Evolutionary conservation across 2,113 vertebrate genomes (phyloP).

Genomic region (Lathamus discolor): DNA sequence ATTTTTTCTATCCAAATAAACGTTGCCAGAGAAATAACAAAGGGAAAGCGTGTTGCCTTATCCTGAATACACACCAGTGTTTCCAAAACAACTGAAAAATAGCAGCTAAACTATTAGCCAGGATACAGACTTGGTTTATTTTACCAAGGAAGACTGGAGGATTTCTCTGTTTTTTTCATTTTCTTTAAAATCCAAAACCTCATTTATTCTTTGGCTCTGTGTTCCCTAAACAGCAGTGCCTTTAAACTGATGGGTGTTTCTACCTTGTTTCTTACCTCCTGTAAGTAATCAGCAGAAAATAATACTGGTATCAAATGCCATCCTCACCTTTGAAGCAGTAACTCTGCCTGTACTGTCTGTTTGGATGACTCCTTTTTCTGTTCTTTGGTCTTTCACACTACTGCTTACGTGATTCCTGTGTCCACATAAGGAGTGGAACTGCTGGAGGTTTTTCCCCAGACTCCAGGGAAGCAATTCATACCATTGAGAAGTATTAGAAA

Average conservation of each 20-base stretch:
- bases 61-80: not conserved
- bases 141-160: not conserved
- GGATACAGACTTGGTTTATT: not conserved
- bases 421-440: not conserved
- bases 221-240: not conserved
- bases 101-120: not conserved
- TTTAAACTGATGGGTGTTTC: not conserved
- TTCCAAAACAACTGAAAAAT: not conserved
- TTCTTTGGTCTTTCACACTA: not conserved
- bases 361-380: not conserved
- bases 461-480: not conserved
- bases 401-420: not conserved
- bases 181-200: not conserved
- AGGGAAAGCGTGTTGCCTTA: not conserved
- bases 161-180: not conserved
- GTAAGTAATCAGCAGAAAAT: not conserved
- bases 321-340: not conserved
- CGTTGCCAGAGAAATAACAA: not conserved
- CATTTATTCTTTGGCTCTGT: not conserved
- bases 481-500: not conserved
- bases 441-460: not conserved
- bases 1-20: not conserved
- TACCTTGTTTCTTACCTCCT: not conserved
- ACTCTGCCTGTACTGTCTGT: not conserved
- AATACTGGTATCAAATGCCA: not conserved